These are phyloP conservation scores for Diorhabda elongata DNA, from an alignment of 1,140 invertebrate genomes.

Conservation along the genomic window DNA sequence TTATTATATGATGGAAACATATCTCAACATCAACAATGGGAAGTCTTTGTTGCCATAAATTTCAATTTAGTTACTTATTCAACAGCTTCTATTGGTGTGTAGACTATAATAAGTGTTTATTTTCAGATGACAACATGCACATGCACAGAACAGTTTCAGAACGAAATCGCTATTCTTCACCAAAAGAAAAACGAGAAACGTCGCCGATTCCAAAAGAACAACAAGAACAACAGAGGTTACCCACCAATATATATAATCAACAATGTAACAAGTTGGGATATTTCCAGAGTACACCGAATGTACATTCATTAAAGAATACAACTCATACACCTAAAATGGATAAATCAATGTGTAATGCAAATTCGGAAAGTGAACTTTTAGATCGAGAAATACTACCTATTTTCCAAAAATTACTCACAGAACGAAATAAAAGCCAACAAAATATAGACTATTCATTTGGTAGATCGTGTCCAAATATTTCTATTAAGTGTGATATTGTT, in stretches of 20 bases:
- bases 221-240: slow-evolving; percentile 5
- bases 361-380: slow-evolving; percentile 78
- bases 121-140: slow-evolving; percentile 33
- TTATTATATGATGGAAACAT: no score
- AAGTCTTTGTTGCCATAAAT: neutral
- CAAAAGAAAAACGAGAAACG: slow-evolving; percentile 37
- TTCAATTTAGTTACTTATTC: neutral
- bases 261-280: slow-evolving; percentile 53
- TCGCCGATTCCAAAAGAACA: slow-evolving; percentile 32
- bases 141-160: slow-evolving; percentile 45
- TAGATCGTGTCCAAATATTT: slow-evolving; percentile 88
- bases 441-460: slow-evolving; percentile 68
- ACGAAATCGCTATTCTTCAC: slow-evolving; percentile 37
- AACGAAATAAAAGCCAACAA: slow-evolving; percentile 67
- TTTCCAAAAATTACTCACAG: slow-evolving; percentile 83
- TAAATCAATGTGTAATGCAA: slow-evolving; percentile 67
- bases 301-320: slow-evolving; percentile 40
- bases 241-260: slow-evolving; percentile 41
- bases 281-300: slow-evolving; percentile 61
- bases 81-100: neutral
- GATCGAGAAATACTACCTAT: slow-evolving; percentile 82
- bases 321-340: slow-evolving; percentile 34
- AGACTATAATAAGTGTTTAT: neutral
- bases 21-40: no score
- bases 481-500: slow-evolving; percentile 93